Base-by-base conservation (phyloP, 2,113 vertebrate species). In the Indri indri region DNA sequence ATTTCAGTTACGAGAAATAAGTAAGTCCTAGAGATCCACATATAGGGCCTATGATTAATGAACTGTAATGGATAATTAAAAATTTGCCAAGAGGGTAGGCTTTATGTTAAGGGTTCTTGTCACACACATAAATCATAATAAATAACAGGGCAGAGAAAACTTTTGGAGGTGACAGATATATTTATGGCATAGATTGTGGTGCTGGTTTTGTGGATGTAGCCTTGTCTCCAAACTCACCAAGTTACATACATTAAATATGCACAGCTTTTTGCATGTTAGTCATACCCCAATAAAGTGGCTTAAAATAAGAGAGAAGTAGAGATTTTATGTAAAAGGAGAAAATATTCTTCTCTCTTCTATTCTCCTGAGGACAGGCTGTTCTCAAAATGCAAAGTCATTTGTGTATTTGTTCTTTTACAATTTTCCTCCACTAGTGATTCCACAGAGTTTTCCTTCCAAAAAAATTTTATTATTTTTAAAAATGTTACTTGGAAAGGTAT, bases 21-120 rank as follows among this genome's bases (percentile, higher is more conserved):
- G 0, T 37, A 27, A 76, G 34, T 27, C 32, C 32, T 54, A 45
- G 18, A 94, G n/a, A 23, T n/a, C 59, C 32, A 32, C 30, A 34
- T 1, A 0, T 37, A 14, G n/a, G 7, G 7, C 10, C 25, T 66
- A 3, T 0, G 7, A 12, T 84, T n/a, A 57, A 50, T 57, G 40
- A 13, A 4, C 42, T 42, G 17, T 20, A 8, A 8, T 9, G 1
- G 25, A 25, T 5, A 59, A 50, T n/a, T 52, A 57, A 12, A 27
- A 14, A 4, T 54, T 54, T 47, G 65, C 23, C 30, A 22, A 71
- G 42, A 66, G 12, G 6, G 1, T 52, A 12, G 73, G 18, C 37
- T 34, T 76, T 37, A 13, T 20, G 11, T 59, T 76, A 37, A n/a
- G 30, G 73, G 73, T 88, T 50, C 40, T 68, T 77, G 68, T 40